Conservation (phyloP, 2,113 vertebrate species). For the Peucedramus taeniatus region DNA sequence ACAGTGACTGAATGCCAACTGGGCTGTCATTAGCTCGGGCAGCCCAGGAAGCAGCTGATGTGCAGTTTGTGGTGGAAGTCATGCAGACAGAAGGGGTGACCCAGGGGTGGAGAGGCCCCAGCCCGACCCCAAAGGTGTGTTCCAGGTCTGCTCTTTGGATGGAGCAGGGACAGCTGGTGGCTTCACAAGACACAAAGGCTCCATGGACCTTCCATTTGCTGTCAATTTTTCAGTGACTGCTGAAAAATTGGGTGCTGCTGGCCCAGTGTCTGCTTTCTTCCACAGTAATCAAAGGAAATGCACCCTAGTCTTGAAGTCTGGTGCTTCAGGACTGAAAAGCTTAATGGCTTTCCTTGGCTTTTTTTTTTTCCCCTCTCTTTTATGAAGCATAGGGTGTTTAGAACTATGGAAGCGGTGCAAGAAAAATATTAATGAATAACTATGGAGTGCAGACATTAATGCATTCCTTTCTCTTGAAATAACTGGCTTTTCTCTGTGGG, state of each 20-base stretch:
- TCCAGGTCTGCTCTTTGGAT: neutral
- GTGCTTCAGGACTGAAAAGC: neutral
- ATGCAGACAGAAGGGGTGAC: neutral
- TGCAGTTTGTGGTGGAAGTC: conserved; percentile 23
- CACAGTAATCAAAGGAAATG: neutral
- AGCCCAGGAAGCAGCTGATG: conserved; percentile 39
- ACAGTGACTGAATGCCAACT: neutral
- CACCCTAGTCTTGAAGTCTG: neutral
- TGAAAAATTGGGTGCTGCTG: conserved; percentile 30
- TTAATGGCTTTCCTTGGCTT: neutral
- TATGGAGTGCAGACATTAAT: conserved; percentile 23
- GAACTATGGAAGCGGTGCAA: conserved; percentile 16
- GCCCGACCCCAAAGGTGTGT: neutral
- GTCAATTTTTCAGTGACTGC: neutral
- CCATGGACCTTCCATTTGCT: neutral
- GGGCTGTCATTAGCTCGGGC: neutral
- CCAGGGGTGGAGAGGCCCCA: neutral
- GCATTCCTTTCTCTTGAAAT: conserved; percentile 61
- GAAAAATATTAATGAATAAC: conserved; percentile 62
- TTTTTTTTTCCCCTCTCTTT: neutral
- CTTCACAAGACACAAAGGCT: neutral
- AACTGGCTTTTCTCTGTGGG: conserved; percentile 41
- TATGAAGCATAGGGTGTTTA: neutral
- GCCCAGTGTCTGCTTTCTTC: neutral
- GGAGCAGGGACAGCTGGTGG: neutral